Evolutionary conservation across 2,888 invertebrate species (phyloP).

Genomic region (Epirrhoe alternata): DNA sequence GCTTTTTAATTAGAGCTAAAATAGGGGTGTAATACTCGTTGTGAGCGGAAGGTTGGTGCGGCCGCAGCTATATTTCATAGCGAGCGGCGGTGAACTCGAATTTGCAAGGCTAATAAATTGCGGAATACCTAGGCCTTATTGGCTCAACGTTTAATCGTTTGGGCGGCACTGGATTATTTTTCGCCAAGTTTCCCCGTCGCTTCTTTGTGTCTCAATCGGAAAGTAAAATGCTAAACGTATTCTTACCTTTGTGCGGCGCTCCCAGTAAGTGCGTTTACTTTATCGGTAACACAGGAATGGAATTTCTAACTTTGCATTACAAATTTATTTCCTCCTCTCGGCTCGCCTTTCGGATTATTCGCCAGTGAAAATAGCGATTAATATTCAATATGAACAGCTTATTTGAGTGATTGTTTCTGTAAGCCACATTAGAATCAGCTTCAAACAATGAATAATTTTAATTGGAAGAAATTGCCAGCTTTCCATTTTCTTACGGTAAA

Average conservation of each 20-base stretch:
- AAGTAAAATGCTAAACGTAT: slow-evolving; percentile 74
- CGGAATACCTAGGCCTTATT: slow-evolving; percentile 83
- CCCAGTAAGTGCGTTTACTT: slow-evolving; percentile 74
- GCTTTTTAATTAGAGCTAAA: slow-evolving; percentile 86
- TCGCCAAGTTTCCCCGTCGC: slow-evolving; percentile 59
- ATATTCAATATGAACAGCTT: slow-evolving; percentile 84
- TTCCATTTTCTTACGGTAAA: slow-evolving; percentile 65
- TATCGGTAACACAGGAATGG: slow-evolving; percentile 80
- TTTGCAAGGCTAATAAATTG: slow-evolving; percentile 85
- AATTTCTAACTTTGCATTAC: slow-evolving; percentile 84
- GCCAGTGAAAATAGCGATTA: slow-evolving; percentile 82
- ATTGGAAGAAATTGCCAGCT: slow-evolving; percentile 67
- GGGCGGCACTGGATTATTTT: slow-evolving; percentile 74
- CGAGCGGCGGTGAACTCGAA: slow-evolving; percentile 69
- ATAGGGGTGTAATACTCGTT: slow-evolving; percentile 80
- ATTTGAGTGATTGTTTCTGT: slow-evolving; percentile 82
- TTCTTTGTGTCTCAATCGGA: slow-evolving; percentile 66
- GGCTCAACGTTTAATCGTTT: slow-evolving; percentile 77
- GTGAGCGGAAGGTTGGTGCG: slow-evolving; percentile 72
- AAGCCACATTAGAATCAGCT: slow-evolving; percentile 63
- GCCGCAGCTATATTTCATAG: slow-evolving; percentile 81
- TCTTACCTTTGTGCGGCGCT: slow-evolving; percentile 71
- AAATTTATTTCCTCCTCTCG: slow-evolving; percentile 79
- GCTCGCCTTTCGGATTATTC: slow-evolving; percentile 78
- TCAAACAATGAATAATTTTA: slow-evolving; percentile 69